Conservation (phyloP, 2,888 invertebrate genomes). For the Charanyca ferruginea region DNA sequence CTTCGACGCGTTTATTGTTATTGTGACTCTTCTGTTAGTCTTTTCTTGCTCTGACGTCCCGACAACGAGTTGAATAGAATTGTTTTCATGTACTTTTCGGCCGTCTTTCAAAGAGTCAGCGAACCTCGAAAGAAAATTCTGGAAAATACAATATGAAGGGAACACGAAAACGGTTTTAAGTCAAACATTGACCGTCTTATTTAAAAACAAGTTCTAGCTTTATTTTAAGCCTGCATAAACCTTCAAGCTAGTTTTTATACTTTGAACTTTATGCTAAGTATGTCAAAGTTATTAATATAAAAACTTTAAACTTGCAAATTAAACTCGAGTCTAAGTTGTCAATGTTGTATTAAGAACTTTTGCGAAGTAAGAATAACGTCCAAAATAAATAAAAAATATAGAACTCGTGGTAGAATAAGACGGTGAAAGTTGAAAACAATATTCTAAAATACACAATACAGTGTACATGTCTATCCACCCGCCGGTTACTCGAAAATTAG, state of each 20-base stretch:
- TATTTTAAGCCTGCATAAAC: neutral
- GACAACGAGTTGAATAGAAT: constrained; percentile 73
- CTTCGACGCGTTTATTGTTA: constrained; percentile 77
- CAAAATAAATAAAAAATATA: too few relatives aligned
- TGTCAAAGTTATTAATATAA: neutral
- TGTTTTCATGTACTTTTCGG: constrained; percentile 73
- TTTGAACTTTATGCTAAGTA: neutral
- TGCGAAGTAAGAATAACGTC: too few relatives aligned
- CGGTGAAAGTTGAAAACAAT: constrained; percentile 9
- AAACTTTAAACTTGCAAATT: neutral
- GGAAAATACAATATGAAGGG: constrained; percentile 42
- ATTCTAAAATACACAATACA: constrained; percentile 16
- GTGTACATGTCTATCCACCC: constrained; percentile 3
- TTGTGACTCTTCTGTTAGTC: constrained; percentile 67
- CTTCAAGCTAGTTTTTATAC: neutral
- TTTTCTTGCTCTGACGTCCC: constrained; percentile 63
- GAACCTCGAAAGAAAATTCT: constrained; percentile 66
- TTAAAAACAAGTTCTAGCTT: neutral
- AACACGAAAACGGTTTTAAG: constrained; percentile 48
- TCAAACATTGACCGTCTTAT: constrained; percentile 8
- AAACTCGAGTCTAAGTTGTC: neutral
- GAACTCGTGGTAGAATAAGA: too few relatives aligned
- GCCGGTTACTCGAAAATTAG: too few relatives aligned
- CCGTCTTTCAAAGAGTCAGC: constrained; percentile 70
- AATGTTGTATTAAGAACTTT: neutral